A percentile compares a stretch with the other conserved stretches of the same genome.
Evolutionary conservation across 2,113 vertebrate species (phyloP).

Genomic region (Chamaetylas fuelleborni): DNA sequence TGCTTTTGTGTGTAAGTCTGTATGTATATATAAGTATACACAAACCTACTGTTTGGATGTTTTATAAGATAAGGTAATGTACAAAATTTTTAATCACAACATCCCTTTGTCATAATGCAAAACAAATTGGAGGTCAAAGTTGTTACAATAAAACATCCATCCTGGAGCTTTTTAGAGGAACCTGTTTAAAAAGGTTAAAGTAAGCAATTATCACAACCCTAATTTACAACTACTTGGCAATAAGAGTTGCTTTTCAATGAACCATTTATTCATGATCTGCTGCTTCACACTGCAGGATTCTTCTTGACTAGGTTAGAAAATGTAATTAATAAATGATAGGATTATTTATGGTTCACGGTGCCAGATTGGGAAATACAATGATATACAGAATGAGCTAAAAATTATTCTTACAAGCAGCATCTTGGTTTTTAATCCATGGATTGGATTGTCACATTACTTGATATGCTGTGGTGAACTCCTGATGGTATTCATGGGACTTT

Average conservation of each 20-base stretch:
- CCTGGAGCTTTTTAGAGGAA: slow-evolving; percentile 75
- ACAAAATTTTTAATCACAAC: slow-evolving; percentile 52
- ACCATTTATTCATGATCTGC: slow-evolving; percentile 75
- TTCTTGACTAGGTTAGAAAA: slow-evolving; percentile 77
- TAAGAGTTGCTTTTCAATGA: slow-evolving; percentile 77
- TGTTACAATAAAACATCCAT: slow-evolving; percentile 75
- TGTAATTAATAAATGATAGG: slow-evolving; percentile 82
- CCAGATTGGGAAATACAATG: slow-evolving; percentile 74
- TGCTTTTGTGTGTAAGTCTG: neutral
- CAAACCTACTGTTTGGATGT: neutral
- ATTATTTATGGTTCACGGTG: slow-evolving; percentile 80
- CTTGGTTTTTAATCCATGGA: slow-evolving; percentile 65
- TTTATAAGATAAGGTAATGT: neutral
- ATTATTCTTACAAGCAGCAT: slow-evolving; percentile 51
- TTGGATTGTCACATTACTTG: slow-evolving; percentile 57
- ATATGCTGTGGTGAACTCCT: slow-evolving; percentile 51
- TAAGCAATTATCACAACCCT: slow-evolving; percentile 77
- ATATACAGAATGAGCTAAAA: slow-evolving; percentile 66
- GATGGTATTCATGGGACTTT: slow-evolving; percentile 31
- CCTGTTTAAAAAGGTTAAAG: slow-evolving; percentile 80
- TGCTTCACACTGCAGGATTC: slow-evolving; percentile 71
- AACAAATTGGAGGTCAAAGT: slow-evolving; percentile 76
- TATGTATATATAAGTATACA: neutral
- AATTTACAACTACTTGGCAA: slow-evolving; percentile 78
- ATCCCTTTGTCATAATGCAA: slow-evolving; percentile 63